phyloP scores from a whole-genome alignment of 2,888 invertebrate species.

The Hemithea aestivaria region DNA sequence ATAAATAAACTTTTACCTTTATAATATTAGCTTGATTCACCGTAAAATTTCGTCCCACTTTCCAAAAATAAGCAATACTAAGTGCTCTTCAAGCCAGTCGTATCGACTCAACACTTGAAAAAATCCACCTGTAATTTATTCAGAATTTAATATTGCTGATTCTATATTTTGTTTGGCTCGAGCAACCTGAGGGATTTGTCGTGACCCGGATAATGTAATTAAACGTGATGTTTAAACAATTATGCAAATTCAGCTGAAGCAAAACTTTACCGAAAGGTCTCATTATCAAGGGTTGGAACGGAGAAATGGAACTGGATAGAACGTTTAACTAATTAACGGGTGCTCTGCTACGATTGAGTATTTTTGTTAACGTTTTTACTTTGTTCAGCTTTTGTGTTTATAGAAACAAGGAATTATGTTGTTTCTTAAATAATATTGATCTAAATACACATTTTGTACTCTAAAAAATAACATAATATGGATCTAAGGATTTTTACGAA shows the following conservation, averaged over 20 bases:
- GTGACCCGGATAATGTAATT: slow-evolving; percentile 46
- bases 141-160: slow-evolving; percentile 11
- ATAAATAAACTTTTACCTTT: no score
- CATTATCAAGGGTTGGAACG: slow-evolving; percentile 42
- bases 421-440: no score
- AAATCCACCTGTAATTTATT: neutral
- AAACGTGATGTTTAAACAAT: slow-evolving; percentile 59
- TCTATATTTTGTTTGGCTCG: slow-evolving; percentile 37
- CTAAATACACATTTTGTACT: no score
- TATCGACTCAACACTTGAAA: no score
- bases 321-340: slow-evolving; percentile 9
- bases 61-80: no score
- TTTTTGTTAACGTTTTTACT: slow-evolving; percentile 6
- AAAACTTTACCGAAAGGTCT: slow-evolving; percentile 47
- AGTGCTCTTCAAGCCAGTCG: no score
- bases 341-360: neutral
- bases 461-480: no score
- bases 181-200: slow-evolving; percentile 45
- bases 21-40: no score
- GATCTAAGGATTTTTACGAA: no score
- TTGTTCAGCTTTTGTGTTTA: slow-evolving; percentile 3
- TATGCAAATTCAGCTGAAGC: slow-evolving; percentile 49
- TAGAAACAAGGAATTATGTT: no score
- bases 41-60: no score
- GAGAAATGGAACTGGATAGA: slow-evolving; percentile 11